Base-by-base conservation (phyloP, 2,888 invertebrate genomes). In the Drosophila ezoana region DNA sequence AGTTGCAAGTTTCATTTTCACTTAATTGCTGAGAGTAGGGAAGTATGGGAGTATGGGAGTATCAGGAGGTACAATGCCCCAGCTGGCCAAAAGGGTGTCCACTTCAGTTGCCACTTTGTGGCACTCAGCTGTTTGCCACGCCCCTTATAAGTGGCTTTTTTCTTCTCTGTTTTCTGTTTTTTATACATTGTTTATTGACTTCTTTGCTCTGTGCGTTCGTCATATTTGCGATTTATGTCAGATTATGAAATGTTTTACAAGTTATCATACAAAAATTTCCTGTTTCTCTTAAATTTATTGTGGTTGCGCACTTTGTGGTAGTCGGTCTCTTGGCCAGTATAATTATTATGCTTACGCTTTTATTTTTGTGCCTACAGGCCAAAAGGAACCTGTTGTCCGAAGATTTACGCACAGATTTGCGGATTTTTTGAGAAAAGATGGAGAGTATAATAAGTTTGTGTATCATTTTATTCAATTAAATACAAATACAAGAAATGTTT, bases 1-100 rank as follows among this genome's bases (percentile, higher is more conserved):
- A 76, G 66, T 61, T 59, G 66, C 70, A 70, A 79, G 81, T 81
- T 90, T 89, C 89, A 73, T 81, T 90, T 90, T 86, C 86, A 82
- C 81, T 84, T 81, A 80, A 79, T 79, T 81, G 79, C 77, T 28
- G 8, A 8, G 23, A 23, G 23, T 23, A 23, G 23, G 23, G 23
- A 23, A 20, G 20, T 20, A 20, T 20, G 4, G 5, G 28, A 20
- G 20, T 20, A 20, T 20, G 4, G 5, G 28, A 23, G 1, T 23
- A 23, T 8, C 23, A 2, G 28, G 28, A 1, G 43, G 14, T 35
- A 41, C 18, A 47, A 41, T 3, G 18, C 37, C 20, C 49, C 37
- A 51, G 11, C 37, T 51, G 23, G 14, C 44, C 35, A 33, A 61
- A 69, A 67, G 71, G 71, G 71, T 48, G 35, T 43, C n/a, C 41